A percentile compares a stretch with the other conserved stretches of the same genome.
Conservation (phyloP, 1,140 invertebrate genomes). For the Neodiprion pinetum region DNA sequence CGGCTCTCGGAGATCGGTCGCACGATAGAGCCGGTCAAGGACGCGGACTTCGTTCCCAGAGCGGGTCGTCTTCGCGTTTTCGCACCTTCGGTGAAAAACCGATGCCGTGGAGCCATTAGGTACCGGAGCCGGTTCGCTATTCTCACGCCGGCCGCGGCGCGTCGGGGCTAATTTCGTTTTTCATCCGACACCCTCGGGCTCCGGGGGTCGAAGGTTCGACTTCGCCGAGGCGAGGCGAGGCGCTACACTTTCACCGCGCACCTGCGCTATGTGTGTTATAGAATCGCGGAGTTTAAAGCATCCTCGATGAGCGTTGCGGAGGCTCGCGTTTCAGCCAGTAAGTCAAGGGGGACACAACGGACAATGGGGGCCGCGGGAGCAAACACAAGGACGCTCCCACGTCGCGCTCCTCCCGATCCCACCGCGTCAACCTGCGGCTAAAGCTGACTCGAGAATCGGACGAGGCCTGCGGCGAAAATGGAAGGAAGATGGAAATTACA, state of each 20-base stretch:
- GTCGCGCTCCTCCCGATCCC: constrained; percentile 33
- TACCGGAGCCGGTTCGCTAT: no score
- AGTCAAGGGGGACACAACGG: constrained; percentile 30
- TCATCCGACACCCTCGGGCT: constrained; percentile 37
- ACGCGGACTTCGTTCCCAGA: constrained; percentile 55
- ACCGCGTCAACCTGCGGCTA: background rate
- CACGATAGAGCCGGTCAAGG: constrained; percentile 62
- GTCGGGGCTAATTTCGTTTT: background rate
- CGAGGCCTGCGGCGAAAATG: background rate
- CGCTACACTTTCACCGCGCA: constrained; percentile 45
- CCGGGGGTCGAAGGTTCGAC: constrained; percentile 21
- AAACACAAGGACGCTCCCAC: constrained; percentile 58
- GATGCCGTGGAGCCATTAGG: no score
- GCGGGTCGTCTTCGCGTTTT: constrained; percentile 1
- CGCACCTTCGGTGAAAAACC: background rate
- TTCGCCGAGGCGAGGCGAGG: constrained; percentile 32
- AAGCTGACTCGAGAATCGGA: background rate
- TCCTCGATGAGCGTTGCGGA: constrained; percentile 14
- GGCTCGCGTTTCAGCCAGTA: constrained; percentile 23
- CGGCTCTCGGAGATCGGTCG: constrained; percentile 59
- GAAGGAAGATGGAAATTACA: background rate
- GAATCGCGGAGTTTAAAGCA: constrained; percentile 14
- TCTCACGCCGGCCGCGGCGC: no score
- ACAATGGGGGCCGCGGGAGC: constrained; percentile 57
- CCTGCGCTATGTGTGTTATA: background rate